Evolutionary conservation across 2,113 vertebrate genomes (phyloP), one percentile per base, ranked within the genome.

Genomic region (Telmatochromis sp.): DNA sequence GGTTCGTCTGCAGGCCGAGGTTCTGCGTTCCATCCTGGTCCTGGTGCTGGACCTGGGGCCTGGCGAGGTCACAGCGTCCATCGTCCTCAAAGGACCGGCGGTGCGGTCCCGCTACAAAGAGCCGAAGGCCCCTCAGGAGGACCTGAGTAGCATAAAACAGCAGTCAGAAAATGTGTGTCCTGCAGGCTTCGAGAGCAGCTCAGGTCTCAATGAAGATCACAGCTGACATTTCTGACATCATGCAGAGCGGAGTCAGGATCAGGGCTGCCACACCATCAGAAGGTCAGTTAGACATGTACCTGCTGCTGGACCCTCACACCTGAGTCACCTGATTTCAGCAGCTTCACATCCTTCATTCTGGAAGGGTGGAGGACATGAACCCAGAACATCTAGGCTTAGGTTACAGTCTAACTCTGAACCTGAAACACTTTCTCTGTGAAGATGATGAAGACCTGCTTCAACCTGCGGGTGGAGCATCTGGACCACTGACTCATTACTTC

Each of bases 21-120:
- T 87, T 82, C 50, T 82, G 33, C n/a, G 73, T 51, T 90, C 88
- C 92, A 92, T 94, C 90, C 90, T 84, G 31, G 82, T 90, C 86
- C 89, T 58, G 87, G 33, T 90, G 68, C 73, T 33, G 57, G 47
- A 58, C 12, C 35, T 3, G 11, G 57, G 31, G 42, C 57, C 86
- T 37, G 10, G 86, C 2, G 11, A 92, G 80, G 53, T 91, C 84
- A 80, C 75, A 26, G 83, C 90, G 82, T 93, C 93, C 94, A 93
- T 94, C 23, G 26, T 89, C 89, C 83, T 89, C 89, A 90, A 14
- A 83, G 88, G 71, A 47, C 75, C 33, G 14, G 9, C 2, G 7
- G 83, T 88, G 51, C 11, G 40, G 55, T 73, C 21, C 71, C 7
- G 1, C 33, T 17, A 75, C 40, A 42, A 26, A 54, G 54, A 54